Evolutionary conservation across 2,888 invertebrate species (phyloP).

Genomic region (Gisinianus flammeolus): DNA sequence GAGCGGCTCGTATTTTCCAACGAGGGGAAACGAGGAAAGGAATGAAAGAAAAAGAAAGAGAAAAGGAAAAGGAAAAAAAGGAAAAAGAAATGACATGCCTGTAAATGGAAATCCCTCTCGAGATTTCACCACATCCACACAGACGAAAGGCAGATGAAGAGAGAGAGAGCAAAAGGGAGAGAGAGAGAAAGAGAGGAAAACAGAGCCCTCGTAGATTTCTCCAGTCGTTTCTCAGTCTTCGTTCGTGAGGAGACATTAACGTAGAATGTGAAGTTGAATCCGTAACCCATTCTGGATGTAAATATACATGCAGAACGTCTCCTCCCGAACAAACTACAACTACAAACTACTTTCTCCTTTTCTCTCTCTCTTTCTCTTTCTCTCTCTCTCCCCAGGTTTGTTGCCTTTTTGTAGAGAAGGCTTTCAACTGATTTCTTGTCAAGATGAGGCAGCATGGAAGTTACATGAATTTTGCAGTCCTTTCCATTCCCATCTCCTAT

Average conservation of each 20-base stretch:
- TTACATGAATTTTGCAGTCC: not conserved
- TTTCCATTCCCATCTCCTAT: not conserved
- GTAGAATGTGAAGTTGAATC: not conserved
- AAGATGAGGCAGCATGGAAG: not conserved
- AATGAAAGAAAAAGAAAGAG: not conserved
- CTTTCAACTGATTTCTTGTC: constrained; percentile 19
- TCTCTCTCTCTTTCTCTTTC: not conserved
- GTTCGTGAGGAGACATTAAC: not conserved
- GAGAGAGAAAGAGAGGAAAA: not conserved
- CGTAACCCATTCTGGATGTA: not conserved
- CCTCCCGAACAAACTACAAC: not conserved
- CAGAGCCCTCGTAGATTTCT: not conserved
- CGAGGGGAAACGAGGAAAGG: not conserved
- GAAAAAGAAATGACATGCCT: not conserved
- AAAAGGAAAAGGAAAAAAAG: not conserved
- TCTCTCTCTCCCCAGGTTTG: not conserved
- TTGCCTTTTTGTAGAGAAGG: not conserved
- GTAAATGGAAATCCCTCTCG: not conserved
- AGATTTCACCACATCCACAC: not conserved
- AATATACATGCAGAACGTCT: too few species aligned
- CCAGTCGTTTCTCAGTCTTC: not conserved
- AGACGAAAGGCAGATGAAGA: too few species aligned
- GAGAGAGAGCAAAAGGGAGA: not conserved
- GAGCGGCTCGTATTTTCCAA: too few species aligned
- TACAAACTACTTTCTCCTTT: not conserved